Evolutionary conservation across 2,113 vertebrate genomes (phyloP).

Genomic region (Thamnaconus septentrionalis): DNA sequence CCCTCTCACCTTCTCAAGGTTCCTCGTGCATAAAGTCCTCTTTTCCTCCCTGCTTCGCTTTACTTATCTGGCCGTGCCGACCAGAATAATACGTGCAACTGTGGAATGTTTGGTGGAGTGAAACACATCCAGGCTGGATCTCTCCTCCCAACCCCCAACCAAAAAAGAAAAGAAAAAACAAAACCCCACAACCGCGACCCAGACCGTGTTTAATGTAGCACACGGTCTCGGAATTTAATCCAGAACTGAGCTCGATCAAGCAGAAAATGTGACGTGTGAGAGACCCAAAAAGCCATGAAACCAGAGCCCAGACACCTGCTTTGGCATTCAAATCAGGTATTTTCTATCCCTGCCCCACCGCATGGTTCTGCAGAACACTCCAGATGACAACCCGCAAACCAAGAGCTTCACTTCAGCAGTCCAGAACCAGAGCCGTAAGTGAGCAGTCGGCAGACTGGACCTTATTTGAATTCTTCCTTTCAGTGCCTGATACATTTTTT

Average conservation of each 20-base stretch:
- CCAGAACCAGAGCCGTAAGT: slow-evolving; percentile 29
- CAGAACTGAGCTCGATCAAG: slow-evolving; percentile 46
- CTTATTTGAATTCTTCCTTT: slow-evolving; percentile 24
- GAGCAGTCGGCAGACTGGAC: slow-evolving; percentile 22
- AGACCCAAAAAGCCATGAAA: slow-evolving; percentile 53
- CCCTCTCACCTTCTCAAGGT: slow-evolving; percentile 45
- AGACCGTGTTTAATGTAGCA: slow-evolving; percentile 47
- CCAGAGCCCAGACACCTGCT: slow-evolving; percentile 65
- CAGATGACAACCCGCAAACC: slow-evolving; percentile 54
- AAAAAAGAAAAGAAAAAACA: too few relatives aligned
- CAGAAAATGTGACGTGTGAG: slow-evolving; percentile 55
- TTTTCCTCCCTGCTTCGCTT: slow-evolving; percentile 11
- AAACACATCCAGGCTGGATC: slow-evolving; percentile 38
- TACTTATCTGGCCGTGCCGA: slow-evolving; percentile 39
- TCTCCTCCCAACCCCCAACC: slow-evolving; percentile 16
- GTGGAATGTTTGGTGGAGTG: slow-evolving; percentile 3
- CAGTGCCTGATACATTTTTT: slow-evolving; percentile 48
- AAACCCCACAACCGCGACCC: slow-evolving; percentile 39
- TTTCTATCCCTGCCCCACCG: slow-evolving; percentile 40
- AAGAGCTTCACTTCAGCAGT: slow-evolving; percentile 30
- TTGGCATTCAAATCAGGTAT: slow-evolving; percentile 35
- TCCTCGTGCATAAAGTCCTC: slow-evolving; percentile 51
- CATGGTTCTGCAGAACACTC: slow-evolving; percentile 43
- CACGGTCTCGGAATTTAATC: slow-evolving; percentile 48
- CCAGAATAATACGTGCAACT: slow-evolving; percentile 20